Conservation (phyloP, 1,140 invertebrate genomes). For the Dryas iulia region DNA sequence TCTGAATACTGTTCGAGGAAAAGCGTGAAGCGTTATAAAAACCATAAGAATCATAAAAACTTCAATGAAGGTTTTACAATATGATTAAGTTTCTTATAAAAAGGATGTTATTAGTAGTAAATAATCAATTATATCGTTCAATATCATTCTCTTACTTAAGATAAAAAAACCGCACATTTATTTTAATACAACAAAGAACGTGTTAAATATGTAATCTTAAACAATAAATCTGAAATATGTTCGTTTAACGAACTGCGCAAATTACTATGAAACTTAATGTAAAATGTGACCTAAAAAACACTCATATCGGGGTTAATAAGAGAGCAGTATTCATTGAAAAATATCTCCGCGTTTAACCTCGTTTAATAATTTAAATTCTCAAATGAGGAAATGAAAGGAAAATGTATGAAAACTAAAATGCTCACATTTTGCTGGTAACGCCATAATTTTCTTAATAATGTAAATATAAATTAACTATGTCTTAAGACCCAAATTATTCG, state of each 20-base stretch:
- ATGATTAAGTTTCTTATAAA: too few species aligned
- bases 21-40: too few species aligned
- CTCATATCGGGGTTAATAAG: conserved; percentile 21
- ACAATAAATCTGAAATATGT: background rate
- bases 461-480: too few species aligned
- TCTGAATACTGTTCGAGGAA: too few species aligned
- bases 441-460: background rate
- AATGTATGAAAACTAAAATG: background rate
- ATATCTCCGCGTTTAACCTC: conserved; percentile 19
- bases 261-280: background rate
- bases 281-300: conserved; percentile 6
- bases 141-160: too few species aligned
- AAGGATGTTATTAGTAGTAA: too few species aligned
- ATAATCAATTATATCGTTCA: too few species aligned
- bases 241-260: background rate
- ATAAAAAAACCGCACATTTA: too few species aligned
- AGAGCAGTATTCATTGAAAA: conserved; percentile 7
- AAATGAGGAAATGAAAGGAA: conserved; percentile 16
- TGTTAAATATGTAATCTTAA: background rate
- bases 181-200: background rate
- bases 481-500: too few species aligned
- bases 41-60: too few species aligned
- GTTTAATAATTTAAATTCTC: conserved; percentile 21
- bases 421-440: background rate
- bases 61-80: too few species aligned